A percentile compares a stretch with the other conserved stretches of the same genome.
Conservation (phyloP, 2,113 vertebrate species). For the Lates calcarifer region DNA sequence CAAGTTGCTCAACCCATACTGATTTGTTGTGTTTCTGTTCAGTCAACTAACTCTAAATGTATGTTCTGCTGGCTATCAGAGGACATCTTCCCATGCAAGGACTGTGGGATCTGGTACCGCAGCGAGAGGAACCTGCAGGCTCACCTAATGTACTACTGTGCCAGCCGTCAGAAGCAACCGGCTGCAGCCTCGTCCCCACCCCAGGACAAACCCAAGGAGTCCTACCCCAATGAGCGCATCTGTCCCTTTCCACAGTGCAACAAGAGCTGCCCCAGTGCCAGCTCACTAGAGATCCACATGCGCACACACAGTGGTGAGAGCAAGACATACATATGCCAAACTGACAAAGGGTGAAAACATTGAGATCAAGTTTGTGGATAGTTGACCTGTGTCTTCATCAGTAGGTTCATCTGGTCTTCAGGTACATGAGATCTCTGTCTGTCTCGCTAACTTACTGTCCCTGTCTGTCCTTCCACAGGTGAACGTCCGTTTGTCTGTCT, state of each 20-base stretch:
- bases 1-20: too few species aligned
- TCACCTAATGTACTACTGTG: constrained; percentile 98
- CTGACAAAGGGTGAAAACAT: not conserved
- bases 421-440: not conserved
- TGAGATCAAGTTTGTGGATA: not conserved
- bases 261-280: constrained; percentile 98
- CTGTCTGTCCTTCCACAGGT: constrained; percentile 80
- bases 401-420: too few species aligned
- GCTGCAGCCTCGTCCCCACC: constrained; percentile 79
- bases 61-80: constrained; percentile 81
- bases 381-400: not conserved
- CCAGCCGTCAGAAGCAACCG: constrained; percentile 90
- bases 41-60: not conserved
- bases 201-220: constrained; percentile 93
- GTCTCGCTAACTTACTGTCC: not conserved
- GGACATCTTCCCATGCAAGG: constrained; percentile 97
- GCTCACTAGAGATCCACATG: constrained; percentile 99
- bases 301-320: constrained; percentile 94
- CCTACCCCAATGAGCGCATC: constrained; percentile 93
- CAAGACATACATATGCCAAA: not conserved
- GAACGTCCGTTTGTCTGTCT: constrained; percentile 97
- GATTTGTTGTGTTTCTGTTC: not conserved
- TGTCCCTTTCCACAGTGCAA: constrained; percentile 98
- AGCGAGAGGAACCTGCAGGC: constrained; percentile 98
- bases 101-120: constrained; percentile 99